phyloP scores from a whole-genome alignment of 2,888 invertebrate species.

The Melinaea menophilus region DNA sequence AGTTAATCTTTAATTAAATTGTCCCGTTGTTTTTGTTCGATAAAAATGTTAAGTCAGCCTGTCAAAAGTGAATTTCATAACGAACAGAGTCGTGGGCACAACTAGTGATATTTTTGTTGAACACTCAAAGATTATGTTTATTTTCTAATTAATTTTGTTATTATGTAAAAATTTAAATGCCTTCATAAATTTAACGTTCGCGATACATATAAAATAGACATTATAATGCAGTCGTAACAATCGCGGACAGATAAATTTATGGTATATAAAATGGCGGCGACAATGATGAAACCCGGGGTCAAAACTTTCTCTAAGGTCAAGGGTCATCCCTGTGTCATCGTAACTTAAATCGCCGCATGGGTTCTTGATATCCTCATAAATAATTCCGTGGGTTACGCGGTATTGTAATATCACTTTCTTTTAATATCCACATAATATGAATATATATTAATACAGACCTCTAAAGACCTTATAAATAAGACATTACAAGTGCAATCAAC shows the following conservation, averaged over 20 bases:
- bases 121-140: no score
- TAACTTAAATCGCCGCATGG: constrained; percentile 26
- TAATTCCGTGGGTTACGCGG: constrained; percentile 18
- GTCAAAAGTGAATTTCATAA: no score
- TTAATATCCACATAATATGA: background rate
- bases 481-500: no score
- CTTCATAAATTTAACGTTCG: background rate
- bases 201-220: background rate
- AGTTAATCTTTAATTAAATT: no score
- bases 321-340: constrained; percentile 30
- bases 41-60: no score
- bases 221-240: background rate
- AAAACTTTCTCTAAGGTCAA: constrained; percentile 38
- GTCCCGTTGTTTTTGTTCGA: no score
- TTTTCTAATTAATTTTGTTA: no score
- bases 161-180: background rate
- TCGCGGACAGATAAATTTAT: constrained; percentile 7
- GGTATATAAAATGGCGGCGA: background rate
- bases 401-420: background rate
- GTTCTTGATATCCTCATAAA: constrained; percentile 28
- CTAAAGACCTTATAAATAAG: no score
- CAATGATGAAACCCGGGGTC: background rate
- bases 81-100: no score
- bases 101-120: no score
- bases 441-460: no score